A percentile compares a stretch with the other conserved stretches of the same genome.
These are phyloP conservation scores for Percopsis omiscomaycus DNA, from an alignment of 2,797 vertebrate species.

Conservation along the genomic window DNA sequence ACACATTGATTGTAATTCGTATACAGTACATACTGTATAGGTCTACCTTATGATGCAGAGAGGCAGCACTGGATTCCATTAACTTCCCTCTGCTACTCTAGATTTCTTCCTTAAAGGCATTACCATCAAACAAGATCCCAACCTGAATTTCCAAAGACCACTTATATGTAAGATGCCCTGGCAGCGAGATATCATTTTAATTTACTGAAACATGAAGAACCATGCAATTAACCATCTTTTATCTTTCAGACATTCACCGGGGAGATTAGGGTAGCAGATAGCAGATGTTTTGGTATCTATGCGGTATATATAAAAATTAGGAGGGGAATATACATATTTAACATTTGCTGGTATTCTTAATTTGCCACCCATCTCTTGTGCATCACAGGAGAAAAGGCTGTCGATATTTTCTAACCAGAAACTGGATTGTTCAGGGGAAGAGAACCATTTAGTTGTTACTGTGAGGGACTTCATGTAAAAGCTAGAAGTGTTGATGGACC, in stretches of 20 bases:
- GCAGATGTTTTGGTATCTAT: constrained; percentile 59
- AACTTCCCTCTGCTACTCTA: constrained; percentile 21
- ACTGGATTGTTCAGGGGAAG: background rate
- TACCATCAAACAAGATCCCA: constrained; percentile 54
- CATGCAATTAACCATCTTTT: constrained; percentile 48
- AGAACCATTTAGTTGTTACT: constrained; percentile 24
- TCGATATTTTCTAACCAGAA: constrained; percentile 20
- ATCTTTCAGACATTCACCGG: constrained; percentile 42
- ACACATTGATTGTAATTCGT: constrained; percentile 33
- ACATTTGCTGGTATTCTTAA: constrained; percentile 53
- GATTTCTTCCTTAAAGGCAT: constrained; percentile 38
- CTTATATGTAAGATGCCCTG: constrained; percentile 57
- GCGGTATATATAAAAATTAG: constrained; percentile 24
- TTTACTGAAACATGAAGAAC: constrained; percentile 53
- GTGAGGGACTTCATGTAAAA: no score
- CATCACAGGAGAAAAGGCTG: constrained; percentile 38
- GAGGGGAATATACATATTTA: constrained; percentile 46
- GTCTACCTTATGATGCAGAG: constrained; percentile 33
- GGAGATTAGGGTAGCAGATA: constrained; percentile 30
- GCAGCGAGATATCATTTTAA: constrained; percentile 53
- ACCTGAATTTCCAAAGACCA: constrained; percentile 56
- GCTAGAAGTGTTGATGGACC: no score
- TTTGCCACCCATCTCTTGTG: constrained; percentile 57
- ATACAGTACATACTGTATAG: constrained; percentile 28
- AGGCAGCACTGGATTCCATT: constrained; percentile 40